Evolutionary conservation across 2,797 vertebrate genomes (phyloP).

Genomic region (Xerus rutilus): DNA sequence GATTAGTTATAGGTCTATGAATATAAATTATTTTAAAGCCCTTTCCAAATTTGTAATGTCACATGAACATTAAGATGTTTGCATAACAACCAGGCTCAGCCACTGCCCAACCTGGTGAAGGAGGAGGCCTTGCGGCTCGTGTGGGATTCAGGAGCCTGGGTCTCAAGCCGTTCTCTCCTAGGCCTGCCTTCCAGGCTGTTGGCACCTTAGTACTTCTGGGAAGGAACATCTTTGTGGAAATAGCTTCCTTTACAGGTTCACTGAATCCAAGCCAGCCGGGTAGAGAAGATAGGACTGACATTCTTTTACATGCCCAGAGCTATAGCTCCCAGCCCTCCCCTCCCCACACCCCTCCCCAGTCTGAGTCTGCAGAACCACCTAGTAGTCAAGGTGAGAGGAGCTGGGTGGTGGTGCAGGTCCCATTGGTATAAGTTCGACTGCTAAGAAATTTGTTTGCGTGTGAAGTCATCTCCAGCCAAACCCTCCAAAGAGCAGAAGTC

Average conservation of each 20-base stretch:
- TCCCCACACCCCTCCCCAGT: too few relatives aligned
- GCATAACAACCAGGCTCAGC: not conserved
- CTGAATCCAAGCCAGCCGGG: not conserved
- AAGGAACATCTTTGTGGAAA: not conserved
- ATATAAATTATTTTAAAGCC: conserved; percentile 4
- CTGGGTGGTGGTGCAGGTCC: not conserved
- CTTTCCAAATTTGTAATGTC: conserved; percentile 12
- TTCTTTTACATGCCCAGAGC: not conserved
- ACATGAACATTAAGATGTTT: not conserved
- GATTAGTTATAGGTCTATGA: not conserved
- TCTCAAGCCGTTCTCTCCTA: not conserved
- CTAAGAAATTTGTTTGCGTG: not conserved
- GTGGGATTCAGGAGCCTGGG: not conserved
- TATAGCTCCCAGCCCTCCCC: not conserved
- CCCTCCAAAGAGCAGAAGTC: not conserved
- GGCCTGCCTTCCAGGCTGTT: not conserved
- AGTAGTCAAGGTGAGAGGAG: not conserved
- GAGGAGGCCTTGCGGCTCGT: not conserved
- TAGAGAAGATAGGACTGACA: not conserved
- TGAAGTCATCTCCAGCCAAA: not conserved
- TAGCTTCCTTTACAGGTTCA: not conserved
- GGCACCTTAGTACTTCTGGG: not conserved
- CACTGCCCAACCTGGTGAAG: not conserved
- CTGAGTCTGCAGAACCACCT: not conserved
- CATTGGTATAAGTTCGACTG: not conserved